phyloP scores from a whole-genome alignment of 2,113 vertebrate genomes.

The Poecile atricapillus region DNA sequence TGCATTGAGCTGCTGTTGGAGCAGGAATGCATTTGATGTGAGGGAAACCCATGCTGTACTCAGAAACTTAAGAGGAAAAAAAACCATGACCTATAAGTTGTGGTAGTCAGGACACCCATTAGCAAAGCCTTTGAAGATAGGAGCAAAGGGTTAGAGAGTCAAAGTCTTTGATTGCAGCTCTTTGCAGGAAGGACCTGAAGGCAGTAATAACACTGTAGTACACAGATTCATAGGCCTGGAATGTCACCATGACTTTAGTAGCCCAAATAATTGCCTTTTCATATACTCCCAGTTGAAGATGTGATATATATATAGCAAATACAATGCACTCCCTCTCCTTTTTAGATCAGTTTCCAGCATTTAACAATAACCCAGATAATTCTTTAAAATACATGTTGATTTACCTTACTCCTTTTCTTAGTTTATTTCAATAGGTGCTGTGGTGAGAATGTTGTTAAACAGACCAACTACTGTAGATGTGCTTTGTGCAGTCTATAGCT shows the following conservation, averaged over 20 bases:
- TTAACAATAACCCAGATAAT: neutral
- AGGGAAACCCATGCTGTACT: neutral
- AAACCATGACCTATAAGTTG: neutral
- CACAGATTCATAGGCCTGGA: conserved; percentile 27
- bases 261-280: neutral
- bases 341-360: neutral
- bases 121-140: conserved; percentile 56
- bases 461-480: neutral
- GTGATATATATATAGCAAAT: neutral
- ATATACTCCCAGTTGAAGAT: neutral
- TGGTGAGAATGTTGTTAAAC: neutral
- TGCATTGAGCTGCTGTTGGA: neutral
- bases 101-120: conserved; percentile 12
- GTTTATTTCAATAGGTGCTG: neutral
- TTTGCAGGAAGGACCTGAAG: conserved; percentile 34
- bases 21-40: conserved; percentile 43
- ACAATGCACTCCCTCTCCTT: neutral
- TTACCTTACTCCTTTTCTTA: neutral
- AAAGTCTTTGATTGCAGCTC: conserved; percentile 29
- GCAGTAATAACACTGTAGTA: neutral
- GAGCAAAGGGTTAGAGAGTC: conserved; percentile 10
- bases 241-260: conserved; percentile 3
- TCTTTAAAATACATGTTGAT: neutral
- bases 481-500: neutral
- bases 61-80: neutral